These are phyloP conservation scores for Drosophila subquinaria DNA, from an alignment of 2,888 invertebrate genomes.

Conservation along the genomic window DNA sequence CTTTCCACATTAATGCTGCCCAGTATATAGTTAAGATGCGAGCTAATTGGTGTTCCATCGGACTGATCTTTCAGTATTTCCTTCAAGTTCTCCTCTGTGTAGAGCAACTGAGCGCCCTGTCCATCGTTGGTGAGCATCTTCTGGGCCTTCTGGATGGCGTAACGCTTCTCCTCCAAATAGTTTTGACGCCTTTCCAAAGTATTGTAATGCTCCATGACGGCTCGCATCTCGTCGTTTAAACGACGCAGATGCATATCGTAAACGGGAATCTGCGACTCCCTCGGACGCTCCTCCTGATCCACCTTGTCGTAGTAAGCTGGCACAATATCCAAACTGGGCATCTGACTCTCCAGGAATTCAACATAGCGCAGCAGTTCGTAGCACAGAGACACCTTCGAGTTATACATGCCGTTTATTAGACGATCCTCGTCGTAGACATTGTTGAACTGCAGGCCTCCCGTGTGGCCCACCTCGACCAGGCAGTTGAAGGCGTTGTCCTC, in stretches of 20 bases:
- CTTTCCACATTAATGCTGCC: constrained; percentile 97
- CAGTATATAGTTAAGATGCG: constrained; percentile 92
- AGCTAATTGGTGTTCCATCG: constrained; percentile 3
- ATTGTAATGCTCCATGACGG: constrained; percentile 58
- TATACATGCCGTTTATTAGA: constrained; percentile 63
- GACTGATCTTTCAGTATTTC: constrained; percentile 71
- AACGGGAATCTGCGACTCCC: constrained; percentile 51
- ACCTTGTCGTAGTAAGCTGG: constrained; percentile 62
- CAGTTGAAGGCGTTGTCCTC: constrained; percentile 80
- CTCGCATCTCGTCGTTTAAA: constrained; percentile 53
- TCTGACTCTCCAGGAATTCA: constrained; percentile 56
- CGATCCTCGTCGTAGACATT: constrained; percentile 66
- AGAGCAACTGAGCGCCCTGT: constrained; percentile 56
- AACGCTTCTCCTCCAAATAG: constrained; percentile 62
- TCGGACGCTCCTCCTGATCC: constrained; percentile 64
- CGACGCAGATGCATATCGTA: constrained; percentile 58
- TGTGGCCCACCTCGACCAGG: constrained; percentile 76
- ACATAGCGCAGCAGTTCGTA: constrained; percentile 68
- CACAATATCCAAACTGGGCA: constrained; percentile 51
- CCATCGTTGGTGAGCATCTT: constrained; percentile 61
- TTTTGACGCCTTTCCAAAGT: constrained; percentile 45
- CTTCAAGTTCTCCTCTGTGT: constrained; percentile 67
- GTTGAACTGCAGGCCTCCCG: constrained; percentile 81
- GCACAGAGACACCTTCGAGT: constrained; percentile 63
- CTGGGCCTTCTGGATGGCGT: constrained; percentile 66